Percentiles rank a stretch among this genome's conserved stretches.
phyloP scores from a whole-genome alignment of 2,888 invertebrate genomes.

The Phanerotoma sp. region DNA sequence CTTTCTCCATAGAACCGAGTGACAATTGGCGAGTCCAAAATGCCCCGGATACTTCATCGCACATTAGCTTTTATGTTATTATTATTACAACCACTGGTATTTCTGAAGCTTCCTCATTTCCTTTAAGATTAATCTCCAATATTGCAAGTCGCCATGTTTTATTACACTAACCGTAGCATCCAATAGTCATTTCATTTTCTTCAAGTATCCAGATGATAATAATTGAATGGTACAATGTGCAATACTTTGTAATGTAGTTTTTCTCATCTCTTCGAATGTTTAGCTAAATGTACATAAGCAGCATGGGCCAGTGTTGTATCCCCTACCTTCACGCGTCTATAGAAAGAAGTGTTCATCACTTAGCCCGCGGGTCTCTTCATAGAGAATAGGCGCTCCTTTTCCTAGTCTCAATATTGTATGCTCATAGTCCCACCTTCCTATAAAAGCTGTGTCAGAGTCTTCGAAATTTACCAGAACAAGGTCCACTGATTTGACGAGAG shows the following conservation, averaged over 20 bases:
- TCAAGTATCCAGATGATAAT: too few species aligned
- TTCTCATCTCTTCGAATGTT: too few species aligned
- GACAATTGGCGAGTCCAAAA: too few species aligned
- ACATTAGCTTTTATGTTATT: too few species aligned
- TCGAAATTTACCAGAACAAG: conserved; percentile 47
- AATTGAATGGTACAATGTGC: too few species aligned
- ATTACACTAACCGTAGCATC: background rate
- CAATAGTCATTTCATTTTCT: background rate
- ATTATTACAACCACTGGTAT: too few species aligned
- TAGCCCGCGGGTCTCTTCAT: conserved; percentile 27
- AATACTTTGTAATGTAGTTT: too few species aligned
- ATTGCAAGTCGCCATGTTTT: background rate
- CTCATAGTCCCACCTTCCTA: conserved; percentile 36
- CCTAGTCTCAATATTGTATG: conserved; percentile 25
- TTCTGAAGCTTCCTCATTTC: too few species aligned
- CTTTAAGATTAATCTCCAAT: background rate
- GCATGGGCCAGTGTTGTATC: background rate
- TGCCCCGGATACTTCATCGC: too few species aligned
- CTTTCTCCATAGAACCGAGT: too few species aligned
- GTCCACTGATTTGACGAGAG: conserved; percentile 18
- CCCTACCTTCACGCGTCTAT: conserved; percentile 19
- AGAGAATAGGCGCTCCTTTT: conserved; percentile 24
- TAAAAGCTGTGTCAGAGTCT: conserved; percentile 45
- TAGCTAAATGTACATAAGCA: background rate
- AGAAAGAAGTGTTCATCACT: conserved; percentile 20